Evolutionary conservation across 2,888 invertebrate genomes (phyloP).

Genomic region (Drosophila neonasuta): DNA sequence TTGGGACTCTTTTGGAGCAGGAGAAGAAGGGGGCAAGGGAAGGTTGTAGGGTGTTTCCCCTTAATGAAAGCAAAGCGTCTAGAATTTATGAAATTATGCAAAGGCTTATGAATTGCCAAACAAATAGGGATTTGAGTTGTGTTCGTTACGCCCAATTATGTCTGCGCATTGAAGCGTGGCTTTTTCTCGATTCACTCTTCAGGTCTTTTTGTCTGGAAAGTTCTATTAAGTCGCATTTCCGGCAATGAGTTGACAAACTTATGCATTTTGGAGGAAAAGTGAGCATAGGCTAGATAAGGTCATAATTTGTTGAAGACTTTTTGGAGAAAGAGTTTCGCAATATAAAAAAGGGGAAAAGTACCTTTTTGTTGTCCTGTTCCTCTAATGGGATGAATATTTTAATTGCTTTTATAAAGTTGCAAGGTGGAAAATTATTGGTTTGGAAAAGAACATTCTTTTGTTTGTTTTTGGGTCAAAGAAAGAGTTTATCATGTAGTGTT

Average conservation of each 20-base stretch:
- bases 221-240: slow-evolving; percentile 3
- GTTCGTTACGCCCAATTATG: slow-evolving; percentile 5
- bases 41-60: background rate
- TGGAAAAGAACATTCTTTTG: background rate
- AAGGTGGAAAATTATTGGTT: background rate
- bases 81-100: slow-evolving; percentile 15
- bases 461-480: no score
- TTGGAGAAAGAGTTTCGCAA: background rate
- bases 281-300: background rate
- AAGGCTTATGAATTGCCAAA: slow-evolving; percentile 12
- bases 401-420: background rate
- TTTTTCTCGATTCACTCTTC: background rate
- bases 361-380: background rate
- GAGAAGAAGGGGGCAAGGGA: background rate
- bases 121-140: slow-evolving; percentile 5
- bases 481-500: no score
- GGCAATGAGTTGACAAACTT: background rate
- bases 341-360: background rate
- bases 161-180: background rate
- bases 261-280: background rate
- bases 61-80: background rate
- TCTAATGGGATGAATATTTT: background rate
- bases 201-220: background rate
- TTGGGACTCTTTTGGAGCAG: background rate
- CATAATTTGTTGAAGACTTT: background rate